Percentiles rank a stretch among this genome's conserved stretches.
phyloP scores from a whole-genome alignment of 2,888 invertebrate genomes.

The Scelioninae gen. 2 region DNA sequence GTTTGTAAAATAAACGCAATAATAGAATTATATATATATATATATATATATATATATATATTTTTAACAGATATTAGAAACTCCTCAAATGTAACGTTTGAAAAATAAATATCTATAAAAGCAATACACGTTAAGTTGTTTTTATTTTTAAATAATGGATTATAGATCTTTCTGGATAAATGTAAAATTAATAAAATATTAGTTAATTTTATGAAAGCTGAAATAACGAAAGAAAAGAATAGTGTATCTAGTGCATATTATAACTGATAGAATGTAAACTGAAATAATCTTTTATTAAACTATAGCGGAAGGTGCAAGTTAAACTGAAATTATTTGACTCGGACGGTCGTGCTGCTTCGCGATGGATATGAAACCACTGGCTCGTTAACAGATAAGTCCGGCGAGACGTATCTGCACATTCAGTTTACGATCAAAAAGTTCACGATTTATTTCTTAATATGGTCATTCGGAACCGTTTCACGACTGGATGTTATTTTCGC shows the following conservation, averaged over 20 bases:
- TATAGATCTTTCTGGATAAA: no score
- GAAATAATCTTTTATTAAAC: conserved; percentile 40
- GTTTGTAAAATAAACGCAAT: no score
- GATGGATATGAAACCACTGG: conserved; percentile 48
- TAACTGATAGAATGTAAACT: neutral
- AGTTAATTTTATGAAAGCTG: no score
- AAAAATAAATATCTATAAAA: no score
- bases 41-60: no score
- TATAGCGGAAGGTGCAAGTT: conserved; percentile 43
- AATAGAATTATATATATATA: no score
- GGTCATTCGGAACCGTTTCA: conserved; percentile 11
- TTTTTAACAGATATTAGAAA: no score
- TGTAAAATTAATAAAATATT: no score
- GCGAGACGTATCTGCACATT: conserved; percentile 9
- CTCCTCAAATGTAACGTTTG: no score
- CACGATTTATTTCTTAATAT: conserved; percentile 38
- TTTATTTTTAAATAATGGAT: no score
- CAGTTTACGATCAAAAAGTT: conserved; percentile 41
- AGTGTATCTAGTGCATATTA: neutral
- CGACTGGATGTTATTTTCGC: conserved; percentile 20
- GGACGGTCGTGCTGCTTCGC: conserved; percentile 18
- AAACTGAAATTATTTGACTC: conserved; percentile 45
- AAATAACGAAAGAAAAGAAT: neutral
- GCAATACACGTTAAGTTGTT: no score
- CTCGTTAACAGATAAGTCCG: conserved; percentile 53